Evolutionary conservation across 2,888 invertebrate species (phyloP), one percentile per base, ranked within the genome.

Genomic region (Sturmia bella): DNA sequence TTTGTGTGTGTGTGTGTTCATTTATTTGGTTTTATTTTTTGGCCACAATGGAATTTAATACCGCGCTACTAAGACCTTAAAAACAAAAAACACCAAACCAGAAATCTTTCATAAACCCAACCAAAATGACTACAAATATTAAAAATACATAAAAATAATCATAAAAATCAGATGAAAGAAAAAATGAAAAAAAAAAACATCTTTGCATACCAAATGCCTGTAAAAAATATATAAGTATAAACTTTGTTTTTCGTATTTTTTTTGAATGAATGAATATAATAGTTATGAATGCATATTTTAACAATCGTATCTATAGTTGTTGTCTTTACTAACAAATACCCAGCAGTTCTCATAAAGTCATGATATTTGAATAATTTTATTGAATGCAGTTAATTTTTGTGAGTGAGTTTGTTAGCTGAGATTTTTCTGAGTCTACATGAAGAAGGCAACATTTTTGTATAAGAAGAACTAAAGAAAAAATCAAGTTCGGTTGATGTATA

Each of bases 141-240:
- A 52, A 76, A 72, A 70, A 50, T 52, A 21, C 32, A 54, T 59
- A 74, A 69, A 72, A 80, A 75, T 69, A 69, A 63, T 52, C 56
- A 39, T 64, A 61, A 79, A 69, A 74, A 56, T 54, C 68, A 45
- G 50, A 48, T 63, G 41, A 61, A 73, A 54, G 12, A 21, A 41
- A 45, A 57, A 43, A n/a, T 68, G n/a, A 43, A 12, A 45, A 45
- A n/a, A 56, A 39, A 64, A 64, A 68, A 32, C 13, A n/a, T n/a
- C n/a, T 37, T 57, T 45, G 32, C 50, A 43, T 15, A 32, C 12
- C 13, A 43, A 75, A 68, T 43, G 59, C 41, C 41, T 54, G 68
- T 59, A 21, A 19, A 21, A 64, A 63, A 63, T n/a, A n/a, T n/a
- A 50, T 43, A 41, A 19, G 59, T 43, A 61, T 17, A 52, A 37